Evolutionary conservation across 2,113 vertebrate species (phyloP).

Genomic region (Pan paniscus): DNA sequence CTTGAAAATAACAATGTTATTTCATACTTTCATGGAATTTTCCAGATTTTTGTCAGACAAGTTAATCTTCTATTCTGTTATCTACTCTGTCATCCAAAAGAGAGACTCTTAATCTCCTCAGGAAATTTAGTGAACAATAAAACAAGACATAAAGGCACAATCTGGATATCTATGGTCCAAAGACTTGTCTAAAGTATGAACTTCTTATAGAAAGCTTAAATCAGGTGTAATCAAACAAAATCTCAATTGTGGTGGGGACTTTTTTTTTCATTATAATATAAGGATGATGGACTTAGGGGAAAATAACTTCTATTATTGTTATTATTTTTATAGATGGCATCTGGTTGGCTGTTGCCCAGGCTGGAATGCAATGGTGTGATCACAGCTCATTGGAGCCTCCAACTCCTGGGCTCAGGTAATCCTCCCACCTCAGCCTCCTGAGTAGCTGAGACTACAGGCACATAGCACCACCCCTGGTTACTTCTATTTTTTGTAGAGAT

Average conservation of each 20-base stretch:
- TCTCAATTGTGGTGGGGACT: background rate
- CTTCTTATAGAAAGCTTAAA: constrained; percentile 57
- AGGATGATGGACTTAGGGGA: background rate
- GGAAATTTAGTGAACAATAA: constrained; percentile 69
- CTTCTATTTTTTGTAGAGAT: no score
- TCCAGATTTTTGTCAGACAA: constrained; percentile 65
- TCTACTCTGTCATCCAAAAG: constrained; percentile 51
- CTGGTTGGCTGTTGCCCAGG: no score
- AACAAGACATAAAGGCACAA: constrained; percentile 46
- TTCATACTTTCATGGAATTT: constrained; percentile 55
- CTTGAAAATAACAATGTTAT: constrained; percentile 42
- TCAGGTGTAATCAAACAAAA: constrained; percentile 52
- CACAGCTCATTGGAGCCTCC: no score
- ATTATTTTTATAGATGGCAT: no score
- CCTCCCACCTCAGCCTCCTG: no score
- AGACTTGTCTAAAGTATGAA: constrained; percentile 59
- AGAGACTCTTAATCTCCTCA: constrained; percentile 33
- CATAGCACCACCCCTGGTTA: no score
- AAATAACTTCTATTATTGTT: constrained; percentile 6
- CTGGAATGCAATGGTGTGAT: no score
- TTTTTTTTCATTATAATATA: background rate
- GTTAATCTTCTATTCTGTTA: constrained; percentile 69
- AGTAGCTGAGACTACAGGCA: no score
- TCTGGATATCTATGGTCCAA: constrained; percentile 61
- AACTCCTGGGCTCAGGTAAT: no score